Evolutionary conservation across 2,797 vertebrate genomes (phyloP).

Genomic region (Neoniphon sammara): DNA sequence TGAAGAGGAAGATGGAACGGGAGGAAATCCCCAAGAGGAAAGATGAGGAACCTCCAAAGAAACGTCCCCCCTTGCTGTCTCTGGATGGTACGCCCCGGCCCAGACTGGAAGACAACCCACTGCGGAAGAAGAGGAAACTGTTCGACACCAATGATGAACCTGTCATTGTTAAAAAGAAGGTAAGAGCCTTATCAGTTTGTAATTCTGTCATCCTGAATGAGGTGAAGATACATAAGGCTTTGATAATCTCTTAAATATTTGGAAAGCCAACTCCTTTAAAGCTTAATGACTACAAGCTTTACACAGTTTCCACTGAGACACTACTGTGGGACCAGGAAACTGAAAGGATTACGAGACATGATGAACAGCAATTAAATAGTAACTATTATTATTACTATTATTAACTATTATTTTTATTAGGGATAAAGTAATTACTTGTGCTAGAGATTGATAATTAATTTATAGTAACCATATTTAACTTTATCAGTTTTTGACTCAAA

Average conservation of each 20-base stretch:
- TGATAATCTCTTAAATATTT: background rate
- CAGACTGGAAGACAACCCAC: constrained; percentile 84
- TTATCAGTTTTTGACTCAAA: too few species aligned
- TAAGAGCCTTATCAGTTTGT: constrained; percentile 49
- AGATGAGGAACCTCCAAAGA: constrained; percentile 88
- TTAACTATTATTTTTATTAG: too few species aligned
- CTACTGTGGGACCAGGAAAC: too few species aligned
- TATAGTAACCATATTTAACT: too few species aligned
- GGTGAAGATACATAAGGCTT: background rate
- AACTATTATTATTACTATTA: too few species aligned
- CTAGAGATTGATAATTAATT: too few species aligned
- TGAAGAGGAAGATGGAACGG: constrained; percentile 83
- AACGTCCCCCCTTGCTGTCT: constrained; percentile 75
- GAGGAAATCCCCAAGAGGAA: constrained; percentile 89
- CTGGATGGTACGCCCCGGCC: constrained; percentile 85
- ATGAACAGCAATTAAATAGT: too few species aligned
- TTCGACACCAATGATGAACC: constrained; percentile 92
- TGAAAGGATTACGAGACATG: too few species aligned
- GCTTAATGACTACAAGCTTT: too few species aligned
- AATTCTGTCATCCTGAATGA: background rate
- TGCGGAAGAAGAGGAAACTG: constrained; percentile 92
- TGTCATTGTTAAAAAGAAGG: constrained; percentile 87
- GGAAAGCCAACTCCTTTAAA: background rate
- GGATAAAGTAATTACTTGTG: too few species aligned
- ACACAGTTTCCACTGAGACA: too few species aligned